Percentiles rank a stretch among this genome's conserved stretches.
These are phyloP conservation scores for Channa striata DNA, from an alignment of 2,797 vertebrate species.

Conservation along the genomic window DNA sequence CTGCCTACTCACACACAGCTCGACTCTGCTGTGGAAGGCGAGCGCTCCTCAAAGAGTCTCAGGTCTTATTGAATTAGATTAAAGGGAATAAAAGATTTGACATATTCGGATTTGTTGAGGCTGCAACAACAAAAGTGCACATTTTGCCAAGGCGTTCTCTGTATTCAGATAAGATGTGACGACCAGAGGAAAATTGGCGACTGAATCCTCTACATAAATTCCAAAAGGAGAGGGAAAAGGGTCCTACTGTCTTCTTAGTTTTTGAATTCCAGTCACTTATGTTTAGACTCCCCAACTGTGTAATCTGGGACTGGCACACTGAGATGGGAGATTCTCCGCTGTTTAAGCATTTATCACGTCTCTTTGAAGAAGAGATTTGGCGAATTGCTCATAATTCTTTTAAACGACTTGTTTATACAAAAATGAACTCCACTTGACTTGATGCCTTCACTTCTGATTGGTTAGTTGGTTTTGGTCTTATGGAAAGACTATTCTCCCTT, in stretches of 20 bases:
- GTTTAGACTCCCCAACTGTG: constrained; percentile 51
- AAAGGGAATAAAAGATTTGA: constrained; percentile 55
- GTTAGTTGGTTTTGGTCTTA: constrained; percentile 35
- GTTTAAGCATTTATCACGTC: constrained; percentile 63
- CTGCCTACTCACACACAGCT: constrained; percentile 10
- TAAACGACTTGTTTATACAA: constrained; percentile 67
- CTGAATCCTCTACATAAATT: constrained; percentile 49
- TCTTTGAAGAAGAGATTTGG: constrained; percentile 63
- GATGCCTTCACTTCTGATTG: constrained; percentile 44
- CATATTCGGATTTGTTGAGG: constrained; percentile 57
- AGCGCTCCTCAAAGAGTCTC: constrained; percentile 20
- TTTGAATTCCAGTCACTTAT: constrained; percentile 58
- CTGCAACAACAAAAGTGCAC: constrained; percentile 39
- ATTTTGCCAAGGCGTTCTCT: constrained; percentile 35
- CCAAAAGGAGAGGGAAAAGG: constrained; percentile 43
- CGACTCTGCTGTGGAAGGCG: constrained; percentile 12
- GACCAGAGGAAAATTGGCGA: constrained; percentile 24
- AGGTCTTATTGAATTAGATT: constrained; percentile 55
- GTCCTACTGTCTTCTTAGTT: constrained; percentile 34
- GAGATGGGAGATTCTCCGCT: constrained; percentile 58
- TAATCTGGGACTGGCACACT: constrained; percentile 60
- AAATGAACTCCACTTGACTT: constrained; percentile 67
- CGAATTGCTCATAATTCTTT: constrained; percentile 70
- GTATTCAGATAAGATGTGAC: constrained; percentile 37
- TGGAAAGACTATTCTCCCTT: constrained; percentile 13